Evolutionary conservation across 2,113 vertebrate species (phyloP), one percentile per base, ranked within the genome.

Genomic region (Raja brachyura): DNA sequence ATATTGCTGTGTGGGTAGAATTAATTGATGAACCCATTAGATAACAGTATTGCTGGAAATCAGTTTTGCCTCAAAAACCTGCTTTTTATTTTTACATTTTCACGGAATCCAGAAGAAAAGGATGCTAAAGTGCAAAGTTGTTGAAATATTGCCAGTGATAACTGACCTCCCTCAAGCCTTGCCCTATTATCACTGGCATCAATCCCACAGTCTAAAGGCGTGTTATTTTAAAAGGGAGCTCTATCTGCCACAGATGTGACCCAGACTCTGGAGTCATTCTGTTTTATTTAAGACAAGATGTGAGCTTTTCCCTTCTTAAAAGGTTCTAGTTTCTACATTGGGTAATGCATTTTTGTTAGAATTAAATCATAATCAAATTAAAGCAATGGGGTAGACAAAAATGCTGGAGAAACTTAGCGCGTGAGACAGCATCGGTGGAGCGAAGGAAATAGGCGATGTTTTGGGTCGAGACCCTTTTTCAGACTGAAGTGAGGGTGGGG

Each of bases 71-170:
- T 31, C 18, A 92, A 85, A 13, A 66, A 11, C 22, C 13, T 54
- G 66, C 9, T 70, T 92, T 92, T 20, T 22, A 54, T 14, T 92
- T 28, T 48, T 28, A 73, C 4, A 11, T 90, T 90, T 90, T 90
- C 31, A 70, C 25, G 48, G 66, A 74, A 92, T 92, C 25, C 25
- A 73, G n/a, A 74, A 73, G 18, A 33, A 54, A 28, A 25, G 66
- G 39, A 73, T 48, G 2, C 22, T 54, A 92, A 92, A 5, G 63
- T 54, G 22, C 2, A 22, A 66, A 59, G 54, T 20, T 18, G 22
- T 92, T 74, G 90, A 25, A 92, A 73, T 92, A 73, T 28, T 92
- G 68, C 68, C 68, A 92, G 68, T 92, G 68, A 92, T 92, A 73
- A 90, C 68, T 92, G 68, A 25, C 33, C 90, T 92, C 39, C 18